Conservation (phyloP, 2,888 invertebrate genomes). For the Pteria penguin region DNA sequence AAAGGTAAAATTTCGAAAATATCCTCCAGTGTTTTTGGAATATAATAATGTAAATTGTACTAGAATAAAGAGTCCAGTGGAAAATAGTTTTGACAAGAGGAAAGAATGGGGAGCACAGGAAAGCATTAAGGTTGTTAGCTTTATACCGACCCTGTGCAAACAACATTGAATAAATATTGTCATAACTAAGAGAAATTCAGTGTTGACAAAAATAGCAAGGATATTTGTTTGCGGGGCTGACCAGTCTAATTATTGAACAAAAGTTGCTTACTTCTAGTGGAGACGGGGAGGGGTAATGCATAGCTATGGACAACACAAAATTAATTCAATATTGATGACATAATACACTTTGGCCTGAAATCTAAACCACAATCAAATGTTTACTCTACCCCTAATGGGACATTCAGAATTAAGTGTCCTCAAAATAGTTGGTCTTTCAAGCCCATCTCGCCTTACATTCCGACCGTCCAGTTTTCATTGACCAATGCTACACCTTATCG, state of each 20-base stretch:
- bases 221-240: conserved; percentile 39
- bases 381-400: neutral
- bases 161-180: conserved; percentile 43
- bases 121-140: conserved; percentile 41
- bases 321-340: conserved; percentile 18
- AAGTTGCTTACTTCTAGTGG: conserved; percentile 26
- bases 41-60: neutral
- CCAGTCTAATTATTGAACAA: conserved; percentile 44
- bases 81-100: conserved; percentile 6
- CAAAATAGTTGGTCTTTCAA: neutral
- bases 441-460: neutral
- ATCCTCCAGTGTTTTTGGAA: conserved; percentile 16
- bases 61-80: neutral
- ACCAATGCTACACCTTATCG: neutral
- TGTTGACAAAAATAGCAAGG: conserved; percentile 44
- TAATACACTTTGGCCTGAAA: neutral
- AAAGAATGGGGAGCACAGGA: conserved; percentile 43
- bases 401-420: neutral
- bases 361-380: neutral
- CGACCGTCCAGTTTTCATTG: too few species aligned
- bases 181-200: conserved; percentile 45
- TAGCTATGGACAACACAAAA: conserved; percentile 1
- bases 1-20: conserved; percentile 16
- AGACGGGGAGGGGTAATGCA: conserved; percentile 27
- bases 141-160: conserved; percentile 40